A percentile compares a stretch with the other conserved stretches of the same genome.
These are phyloP conservation scores for Clostera curtula DNA, from an alignment of 2,888 invertebrate genomes.

Conservation along the genomic window DNA sequence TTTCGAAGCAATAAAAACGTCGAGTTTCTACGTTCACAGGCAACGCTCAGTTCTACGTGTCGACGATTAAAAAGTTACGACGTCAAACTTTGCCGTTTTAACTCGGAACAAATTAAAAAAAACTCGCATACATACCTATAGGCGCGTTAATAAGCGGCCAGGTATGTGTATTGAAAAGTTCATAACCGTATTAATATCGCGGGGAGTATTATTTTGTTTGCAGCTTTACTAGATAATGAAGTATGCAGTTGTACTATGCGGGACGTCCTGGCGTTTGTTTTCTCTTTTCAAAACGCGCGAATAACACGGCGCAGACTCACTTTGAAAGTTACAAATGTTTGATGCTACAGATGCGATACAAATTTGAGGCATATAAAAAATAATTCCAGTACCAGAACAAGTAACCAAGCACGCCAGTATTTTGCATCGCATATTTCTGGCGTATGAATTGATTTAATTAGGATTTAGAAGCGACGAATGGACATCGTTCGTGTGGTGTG, in stretches of 20 bases:
- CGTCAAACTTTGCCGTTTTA: slow-evolving; percentile 42
- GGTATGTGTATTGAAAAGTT: slow-evolving; percentile 31
- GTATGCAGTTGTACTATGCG: no score
- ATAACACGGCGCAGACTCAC: background rate
- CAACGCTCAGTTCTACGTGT: slow-evolving; percentile 38
- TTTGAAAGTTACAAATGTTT: no score
- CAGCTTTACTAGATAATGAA: slow-evolving; percentile 24
- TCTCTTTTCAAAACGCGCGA: slow-evolving; percentile 4
- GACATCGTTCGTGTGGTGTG: no score
- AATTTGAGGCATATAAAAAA: no score
- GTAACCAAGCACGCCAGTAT: no score
- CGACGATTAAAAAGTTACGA: slow-evolving; percentile 39
- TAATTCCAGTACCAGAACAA: no score
- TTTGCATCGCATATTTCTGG: no score
- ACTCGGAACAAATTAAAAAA: slow-evolving; percentile 38
- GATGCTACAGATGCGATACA: no score
- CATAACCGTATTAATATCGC: slow-evolving; percentile 30
- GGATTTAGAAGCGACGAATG: no score
- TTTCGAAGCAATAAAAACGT: slow-evolving; percentile 27
- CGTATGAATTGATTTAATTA: no score
- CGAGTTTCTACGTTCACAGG: slow-evolving; percentile 27
- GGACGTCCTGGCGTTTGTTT: slow-evolving; percentile 7
- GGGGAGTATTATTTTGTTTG: slow-evolving; percentile 23
- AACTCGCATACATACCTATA: slow-evolving; percentile 13
- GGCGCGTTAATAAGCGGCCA: slow-evolving; percentile 28